These are phyloP conservation scores for Chaetophractus vellerosus DNA, from an alignment of 2,797 vertebrate genomes.

Conservation along the genomic window DNA sequence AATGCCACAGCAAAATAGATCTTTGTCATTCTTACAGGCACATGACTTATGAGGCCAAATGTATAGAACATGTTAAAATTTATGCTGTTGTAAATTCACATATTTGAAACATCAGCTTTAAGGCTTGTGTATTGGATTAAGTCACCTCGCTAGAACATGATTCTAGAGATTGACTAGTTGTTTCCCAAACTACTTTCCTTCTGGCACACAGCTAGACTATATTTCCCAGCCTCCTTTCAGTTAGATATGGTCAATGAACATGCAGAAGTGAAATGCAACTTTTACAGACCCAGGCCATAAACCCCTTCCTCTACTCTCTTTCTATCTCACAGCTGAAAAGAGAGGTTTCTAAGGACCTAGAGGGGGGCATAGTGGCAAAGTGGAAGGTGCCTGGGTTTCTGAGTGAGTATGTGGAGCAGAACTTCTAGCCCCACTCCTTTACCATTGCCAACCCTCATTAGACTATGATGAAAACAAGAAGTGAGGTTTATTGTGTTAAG, in stretches of 20 bases:
- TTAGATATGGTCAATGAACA: neutral
- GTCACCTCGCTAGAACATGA: neutral
- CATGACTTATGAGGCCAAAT: neutral
- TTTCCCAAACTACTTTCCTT: neutral
- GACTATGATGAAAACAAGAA: neutral
- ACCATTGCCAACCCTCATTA: neutral
- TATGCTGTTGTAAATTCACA: neutral
- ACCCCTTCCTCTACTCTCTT: neutral
- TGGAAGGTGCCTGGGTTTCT: neutral
- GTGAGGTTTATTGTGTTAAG: neutral
- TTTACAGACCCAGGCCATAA: neutral
- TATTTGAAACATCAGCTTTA: constrained; percentile 36
- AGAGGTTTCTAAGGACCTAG: neutral
- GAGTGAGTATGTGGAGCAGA: neutral
- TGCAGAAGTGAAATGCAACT: neutral
- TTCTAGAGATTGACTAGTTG: neutral
- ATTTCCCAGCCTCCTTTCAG: neutral
- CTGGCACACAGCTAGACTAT: neutral
- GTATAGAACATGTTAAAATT: neutral
- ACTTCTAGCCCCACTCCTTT: rapidly evolving
- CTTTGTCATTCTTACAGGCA: constrained; percentile 51
- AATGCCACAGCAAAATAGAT: neutral
- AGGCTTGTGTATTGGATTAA: neutral
- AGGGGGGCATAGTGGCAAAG: neutral
- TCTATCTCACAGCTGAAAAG: neutral